phyloP scores from a whole-genome alignment of 2,888 invertebrate species.

The Eubasilissa splendida region DNA sequence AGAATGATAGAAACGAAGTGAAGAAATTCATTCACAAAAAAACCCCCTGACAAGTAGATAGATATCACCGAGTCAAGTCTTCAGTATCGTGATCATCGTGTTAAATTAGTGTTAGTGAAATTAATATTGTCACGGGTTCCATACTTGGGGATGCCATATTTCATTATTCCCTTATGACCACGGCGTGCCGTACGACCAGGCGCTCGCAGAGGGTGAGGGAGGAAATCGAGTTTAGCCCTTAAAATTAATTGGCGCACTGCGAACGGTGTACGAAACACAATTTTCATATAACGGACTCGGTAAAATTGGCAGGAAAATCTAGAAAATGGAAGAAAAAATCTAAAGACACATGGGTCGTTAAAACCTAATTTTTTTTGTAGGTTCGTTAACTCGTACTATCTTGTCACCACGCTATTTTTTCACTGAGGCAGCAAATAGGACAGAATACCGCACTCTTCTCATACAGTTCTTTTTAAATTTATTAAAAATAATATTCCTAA shows the following conservation, averaged over 20 bases:
- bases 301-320: constrained; percentile 16
- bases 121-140: constrained; percentile 26
- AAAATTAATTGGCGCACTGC: constrained; percentile 20
- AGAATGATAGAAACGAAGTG: too few species aligned
- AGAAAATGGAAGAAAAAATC: constrained; percentile 13
- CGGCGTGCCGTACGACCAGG: not conserved
- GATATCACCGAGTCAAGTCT: not conserved
- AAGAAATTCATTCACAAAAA: too few species aligned
- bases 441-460: too few species aligned
- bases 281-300: constrained; percentile 1
- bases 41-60: too few species aligned
- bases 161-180: constrained; percentile 18
- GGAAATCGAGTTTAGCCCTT: constrained; percentile 23
- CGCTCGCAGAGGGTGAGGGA: not conserved
- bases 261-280: constrained; percentile 21
- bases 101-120: constrained; percentile 24
- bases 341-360: not conserved
- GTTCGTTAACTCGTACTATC: too few species aligned
- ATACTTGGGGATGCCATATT: constrained; percentile 21
- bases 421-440: too few species aligned
- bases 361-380: too few species aligned
- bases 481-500: too few species aligned
- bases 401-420: too few species aligned
- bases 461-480: too few species aligned
- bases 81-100: not conserved